Percentiles rank a stretch among this genome's conserved stretches.
phyloP scores from a whole-genome alignment of 2,888 invertebrate genomes.

The Lumbricus terrestris region DNA sequence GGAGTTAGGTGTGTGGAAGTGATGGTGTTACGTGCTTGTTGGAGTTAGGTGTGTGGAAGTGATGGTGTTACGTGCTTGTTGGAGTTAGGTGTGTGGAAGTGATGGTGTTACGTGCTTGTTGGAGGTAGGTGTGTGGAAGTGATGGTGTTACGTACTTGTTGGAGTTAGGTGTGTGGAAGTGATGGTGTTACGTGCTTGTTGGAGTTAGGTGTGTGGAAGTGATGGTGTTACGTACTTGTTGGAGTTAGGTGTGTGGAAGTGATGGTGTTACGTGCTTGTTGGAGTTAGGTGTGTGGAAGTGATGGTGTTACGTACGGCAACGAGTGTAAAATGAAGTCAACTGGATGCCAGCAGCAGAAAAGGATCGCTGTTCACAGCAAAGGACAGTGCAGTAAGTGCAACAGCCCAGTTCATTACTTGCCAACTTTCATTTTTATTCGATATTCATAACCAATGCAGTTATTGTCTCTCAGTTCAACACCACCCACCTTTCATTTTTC shows the following conservation, averaged over 20 bases:
- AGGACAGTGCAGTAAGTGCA: slow-evolving; percentile 48
- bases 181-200: slow-evolving; percentile 79
- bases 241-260: slow-evolving; percentile 76
- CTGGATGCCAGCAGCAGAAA: slow-evolving; percentile 70
- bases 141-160: slow-evolving; percentile 79
- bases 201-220: slow-evolving; percentile 76
- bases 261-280: slow-evolving; percentile 66
- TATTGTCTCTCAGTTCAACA: not conserved
- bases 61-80: slow-evolving; percentile 79
- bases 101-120: slow-evolving; percentile 77
- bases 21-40: slow-evolving; percentile 79
- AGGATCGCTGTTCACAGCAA: slow-evolving; percentile 62
- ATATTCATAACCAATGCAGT: not conserved
- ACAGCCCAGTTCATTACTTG: not conserved
- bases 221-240: slow-evolving; percentile 79
- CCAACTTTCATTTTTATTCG: not conserved
- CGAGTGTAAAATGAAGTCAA: slow-evolving; percentile 80
- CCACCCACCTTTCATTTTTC: not conserved
- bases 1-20: slow-evolving; percentile 72
- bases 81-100: slow-evolving; percentile 76
- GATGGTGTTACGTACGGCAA: slow-evolving; percentile 78
- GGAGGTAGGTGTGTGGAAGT: slow-evolving; percentile 77
- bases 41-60: slow-evolving; percentile 76
- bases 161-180: slow-evolving; percentile 76
- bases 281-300: slow-evolving; percentile 72